These are phyloP conservation scores for Conomelus anceps DNA, from an alignment of 2,888 invertebrate species.

Conservation along the genomic window DNA sequence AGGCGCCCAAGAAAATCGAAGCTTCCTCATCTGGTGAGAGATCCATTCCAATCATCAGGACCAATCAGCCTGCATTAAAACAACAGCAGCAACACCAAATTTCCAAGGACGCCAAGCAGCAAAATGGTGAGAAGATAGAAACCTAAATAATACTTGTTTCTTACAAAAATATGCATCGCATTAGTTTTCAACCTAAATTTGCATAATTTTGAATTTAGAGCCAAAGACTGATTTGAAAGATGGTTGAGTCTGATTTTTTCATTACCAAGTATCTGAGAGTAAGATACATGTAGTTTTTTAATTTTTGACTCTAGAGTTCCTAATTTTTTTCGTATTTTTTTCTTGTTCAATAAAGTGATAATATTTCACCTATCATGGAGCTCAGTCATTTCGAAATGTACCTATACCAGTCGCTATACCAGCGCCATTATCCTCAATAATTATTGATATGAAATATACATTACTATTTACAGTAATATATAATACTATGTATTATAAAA, in stretches of 20 bases:
- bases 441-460: too few species aligned
- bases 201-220: neutral
- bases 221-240: neutral
- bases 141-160: neutral
- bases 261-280: neutral
- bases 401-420: too few species aligned
- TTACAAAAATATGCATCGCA: neutral
- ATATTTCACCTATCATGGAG: too few species aligned
- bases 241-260: neutral
- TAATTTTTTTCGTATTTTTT: neutral
- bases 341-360: too few species aligned
- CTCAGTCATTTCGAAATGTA: too few species aligned
- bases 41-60: conserved; percentile 31
- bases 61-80: conserved; percentile 33
- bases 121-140: neutral
- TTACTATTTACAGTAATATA: too few species aligned
- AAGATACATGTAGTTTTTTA: too few species aligned
- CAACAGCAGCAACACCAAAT: conserved; percentile 9
- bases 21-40: conserved; percentile 7
- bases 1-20: conserved; percentile 25
- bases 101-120: neutral
- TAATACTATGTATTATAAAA: too few species aligned
- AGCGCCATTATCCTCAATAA: too few species aligned
- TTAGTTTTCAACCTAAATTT: neutral
- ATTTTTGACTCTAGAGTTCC: too few species aligned